phyloP scores from a whole-genome alignment of 2,113 vertebrate species.

The Thinocorus orbignyianus region DNA sequence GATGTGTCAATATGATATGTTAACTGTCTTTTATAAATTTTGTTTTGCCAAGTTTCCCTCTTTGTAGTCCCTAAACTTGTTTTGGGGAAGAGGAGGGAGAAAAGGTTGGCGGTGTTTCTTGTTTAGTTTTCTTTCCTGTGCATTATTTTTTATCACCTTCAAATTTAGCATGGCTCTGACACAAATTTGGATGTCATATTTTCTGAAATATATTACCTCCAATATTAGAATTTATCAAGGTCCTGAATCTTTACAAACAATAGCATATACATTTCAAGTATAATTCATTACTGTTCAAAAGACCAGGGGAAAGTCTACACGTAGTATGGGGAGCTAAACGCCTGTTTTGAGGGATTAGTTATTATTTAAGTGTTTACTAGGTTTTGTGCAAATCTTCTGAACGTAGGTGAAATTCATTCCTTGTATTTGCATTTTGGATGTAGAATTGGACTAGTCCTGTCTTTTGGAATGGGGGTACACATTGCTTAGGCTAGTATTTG shows the following conservation, averaged over 20 bases:
- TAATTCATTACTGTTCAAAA: neutral
- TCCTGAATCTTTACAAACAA: neutral
- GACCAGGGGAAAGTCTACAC: neutral
- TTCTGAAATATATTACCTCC: neutral
- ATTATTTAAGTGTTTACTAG: neutral
- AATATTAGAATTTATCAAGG: neutral
- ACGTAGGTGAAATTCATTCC: neutral
- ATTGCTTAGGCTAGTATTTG: neutral
- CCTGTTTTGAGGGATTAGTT: neutral
- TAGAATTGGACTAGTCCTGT: neutral
- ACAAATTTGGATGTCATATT: neutral
- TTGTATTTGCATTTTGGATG: neutral
- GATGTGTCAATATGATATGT: neutral
- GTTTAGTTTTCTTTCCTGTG: neutral
- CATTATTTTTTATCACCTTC: neutral
- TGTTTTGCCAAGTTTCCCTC: neutral
- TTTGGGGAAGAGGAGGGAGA: neutral
- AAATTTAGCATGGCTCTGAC: neutral
- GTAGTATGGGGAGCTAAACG: neutral
- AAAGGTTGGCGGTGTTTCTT: rapidly evolving
- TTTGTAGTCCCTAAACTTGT: neutral
- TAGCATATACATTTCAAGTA: neutral
- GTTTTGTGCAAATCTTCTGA: neutral
- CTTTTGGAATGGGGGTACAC: neutral
- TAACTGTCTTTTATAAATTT: neutral